Conservation (phyloP, 1,140 invertebrate species). For the Drosophila ambigua region DNA sequence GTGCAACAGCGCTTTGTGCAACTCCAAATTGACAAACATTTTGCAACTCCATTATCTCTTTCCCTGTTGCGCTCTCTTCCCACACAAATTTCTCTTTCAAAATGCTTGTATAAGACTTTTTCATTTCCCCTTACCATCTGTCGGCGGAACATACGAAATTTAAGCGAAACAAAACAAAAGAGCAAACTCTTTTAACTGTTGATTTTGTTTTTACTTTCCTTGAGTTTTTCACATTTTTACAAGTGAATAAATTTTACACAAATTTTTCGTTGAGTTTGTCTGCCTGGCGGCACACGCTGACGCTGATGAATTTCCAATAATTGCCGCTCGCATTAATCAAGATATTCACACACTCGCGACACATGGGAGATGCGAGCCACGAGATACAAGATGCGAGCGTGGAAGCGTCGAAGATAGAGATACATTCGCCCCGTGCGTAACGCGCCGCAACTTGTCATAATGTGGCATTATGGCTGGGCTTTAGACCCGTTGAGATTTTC, state of each 20-base stretch:
- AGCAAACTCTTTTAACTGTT: constrained; percentile 56
- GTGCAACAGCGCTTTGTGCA: neutral
- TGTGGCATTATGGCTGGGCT: constrained; percentile 49
- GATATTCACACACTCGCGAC: constrained; percentile 36
- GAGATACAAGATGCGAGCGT: neutral
- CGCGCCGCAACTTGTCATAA: constrained; percentile 55
- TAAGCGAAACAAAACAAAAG: constrained; percentile 65
- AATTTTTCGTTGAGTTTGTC: neutral
- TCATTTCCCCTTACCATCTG: constrained; percentile 12
- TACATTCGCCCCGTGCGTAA: constrained; percentile 49
- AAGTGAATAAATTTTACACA: neutral
- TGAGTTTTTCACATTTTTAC: constrained; percentile 16
- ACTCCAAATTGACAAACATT: neutral
- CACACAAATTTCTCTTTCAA: neutral
- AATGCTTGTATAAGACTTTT: constrained; percentile 59
- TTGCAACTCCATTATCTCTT: neutral
- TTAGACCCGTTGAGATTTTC: constrained; percentile 30
- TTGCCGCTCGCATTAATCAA: constrained; percentile 53
- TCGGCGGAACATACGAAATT: constrained; percentile 13
- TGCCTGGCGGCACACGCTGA: neutral
- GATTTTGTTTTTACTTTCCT: constrained; percentile 60
- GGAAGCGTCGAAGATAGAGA: constrained; percentile 11
- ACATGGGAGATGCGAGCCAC: constrained; percentile 22
- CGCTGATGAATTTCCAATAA: constrained; percentile 42
- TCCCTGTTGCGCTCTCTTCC: constrained; percentile 11